phyloP scores from a whole-genome alignment of 1,140 invertebrate species.

The Trichoplusia ni region DNA sequence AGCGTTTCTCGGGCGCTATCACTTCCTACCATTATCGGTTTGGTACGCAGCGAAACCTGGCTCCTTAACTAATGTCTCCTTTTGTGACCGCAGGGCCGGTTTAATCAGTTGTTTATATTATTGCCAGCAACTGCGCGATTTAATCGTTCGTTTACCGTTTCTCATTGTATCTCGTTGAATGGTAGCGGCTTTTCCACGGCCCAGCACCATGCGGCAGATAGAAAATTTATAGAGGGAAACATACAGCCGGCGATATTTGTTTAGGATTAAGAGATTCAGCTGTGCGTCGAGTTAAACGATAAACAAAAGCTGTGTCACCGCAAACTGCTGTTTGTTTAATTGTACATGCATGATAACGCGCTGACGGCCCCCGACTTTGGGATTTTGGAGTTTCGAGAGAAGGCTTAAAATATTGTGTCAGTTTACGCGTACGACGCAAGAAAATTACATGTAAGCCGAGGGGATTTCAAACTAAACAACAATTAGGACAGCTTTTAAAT shows the following conservation, averaged over 20 bases:
- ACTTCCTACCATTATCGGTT: conserved; percentile 71
- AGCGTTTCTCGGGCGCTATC: conserved; percentile 49
- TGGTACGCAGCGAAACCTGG: conserved; percentile 53
- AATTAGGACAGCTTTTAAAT: conserved; percentile 31
- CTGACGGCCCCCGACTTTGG: conserved; percentile 43
- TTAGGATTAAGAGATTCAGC: conserved; percentile 75
- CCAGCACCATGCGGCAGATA: conserved; percentile 44
- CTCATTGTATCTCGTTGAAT: conserved; percentile 62
- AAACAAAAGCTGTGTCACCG: conserved; percentile 65
- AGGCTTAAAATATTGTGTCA: conserved; percentile 44
- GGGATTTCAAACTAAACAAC: conserved; percentile 25
- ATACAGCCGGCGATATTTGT: conserved; percentile 58
- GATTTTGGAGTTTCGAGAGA: conserved; percentile 38
- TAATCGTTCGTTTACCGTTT: conserved; percentile 73
- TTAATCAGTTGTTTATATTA: conserved; percentile 79
- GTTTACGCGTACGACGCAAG: conserved; percentile 33
- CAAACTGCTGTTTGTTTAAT: conserved; percentile 72
- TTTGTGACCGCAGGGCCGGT: conserved; percentile 67
- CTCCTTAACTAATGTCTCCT: conserved; percentile 74
- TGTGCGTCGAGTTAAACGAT: conserved; percentile 65
- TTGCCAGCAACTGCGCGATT: conserved; percentile 66
- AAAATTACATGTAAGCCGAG: conserved; percentile 34
- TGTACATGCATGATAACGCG: conserved; percentile 68
- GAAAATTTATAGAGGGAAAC: conserved; percentile 61
- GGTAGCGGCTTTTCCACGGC: conserved; percentile 48